phyloP scores from a whole-genome alignment of 1,140 invertebrate genomes.

The Orussus abietinus region DNA sequence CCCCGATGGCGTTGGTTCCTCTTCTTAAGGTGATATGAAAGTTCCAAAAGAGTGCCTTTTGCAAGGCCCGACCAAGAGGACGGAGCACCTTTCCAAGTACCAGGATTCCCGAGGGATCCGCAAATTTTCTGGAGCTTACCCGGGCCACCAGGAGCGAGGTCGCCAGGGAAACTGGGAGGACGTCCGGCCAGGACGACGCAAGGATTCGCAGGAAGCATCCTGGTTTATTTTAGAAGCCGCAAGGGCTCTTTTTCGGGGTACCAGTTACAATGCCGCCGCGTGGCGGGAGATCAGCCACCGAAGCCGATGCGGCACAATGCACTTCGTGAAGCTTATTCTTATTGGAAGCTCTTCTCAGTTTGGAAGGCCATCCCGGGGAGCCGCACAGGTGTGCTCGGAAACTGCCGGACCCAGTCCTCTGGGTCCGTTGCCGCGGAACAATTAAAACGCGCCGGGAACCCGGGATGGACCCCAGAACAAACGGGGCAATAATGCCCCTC shows the following conservation, averaged over 20 bases:
- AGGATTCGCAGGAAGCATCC: conserved; percentile 1
- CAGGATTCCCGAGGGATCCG: no score
- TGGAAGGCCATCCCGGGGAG: no score
- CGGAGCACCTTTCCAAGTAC: conserved; percentile 4
- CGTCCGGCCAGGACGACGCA: conserved; percentile 5
- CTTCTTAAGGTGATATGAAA: not conserved
- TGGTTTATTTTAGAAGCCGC: conserved; percentile 7
- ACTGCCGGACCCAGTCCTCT: no score
- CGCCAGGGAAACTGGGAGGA: conserved; percentile 1
- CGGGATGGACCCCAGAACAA: no score
- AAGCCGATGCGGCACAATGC: conserved; percentile 16
- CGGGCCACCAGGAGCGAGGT: not conserved
- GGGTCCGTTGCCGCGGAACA: no score
- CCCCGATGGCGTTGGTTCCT: conserved; percentile 11
- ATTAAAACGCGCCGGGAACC: no score
- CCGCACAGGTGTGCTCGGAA: no score
- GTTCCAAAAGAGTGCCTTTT: not conserved
- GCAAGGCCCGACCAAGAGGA: not conserved
- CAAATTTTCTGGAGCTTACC: no score
- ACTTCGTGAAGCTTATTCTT: no score
- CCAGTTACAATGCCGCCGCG: conserved; percentile 13
- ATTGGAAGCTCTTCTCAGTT: conserved; percentile 7
- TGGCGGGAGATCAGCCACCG: conserved; percentile 18
- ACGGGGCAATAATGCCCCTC: no score
- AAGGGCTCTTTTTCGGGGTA: no score